Conservation (phyloP, 2,113 vertebrate species). For the Stigmatopora argus region DNA sequence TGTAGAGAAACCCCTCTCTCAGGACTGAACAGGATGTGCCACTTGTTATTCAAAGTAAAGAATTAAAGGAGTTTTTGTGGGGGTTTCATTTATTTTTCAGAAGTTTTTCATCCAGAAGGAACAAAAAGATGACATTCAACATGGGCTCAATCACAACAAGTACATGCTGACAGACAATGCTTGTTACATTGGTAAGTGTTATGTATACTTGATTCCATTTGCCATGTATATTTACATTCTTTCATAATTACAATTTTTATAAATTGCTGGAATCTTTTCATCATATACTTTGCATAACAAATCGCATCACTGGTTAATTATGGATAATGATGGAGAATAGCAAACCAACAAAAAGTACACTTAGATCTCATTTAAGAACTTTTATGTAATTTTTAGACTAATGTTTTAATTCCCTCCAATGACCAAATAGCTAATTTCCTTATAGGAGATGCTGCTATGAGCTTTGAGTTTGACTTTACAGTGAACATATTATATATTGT, state of each 20-base stretch:
- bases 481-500: not conserved
- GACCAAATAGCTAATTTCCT: not conserved
- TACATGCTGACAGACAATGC: slow-evolving; percentile 65
- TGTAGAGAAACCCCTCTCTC: not conserved
- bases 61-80: no score
- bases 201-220: not conserved
- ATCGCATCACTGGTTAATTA: not conserved
- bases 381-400: not conserved
- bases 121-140: slow-evolving; percentile 40
- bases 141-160: slow-evolving; percentile 64
- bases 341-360: not conserved
- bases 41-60: not conserved
- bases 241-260: not conserved
- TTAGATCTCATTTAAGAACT: not conserved
- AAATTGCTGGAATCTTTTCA: not conserved
- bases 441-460: not conserved
- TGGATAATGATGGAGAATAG: not conserved
- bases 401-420: not conserved
- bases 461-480: not conserved
- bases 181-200: slow-evolving; percentile 56
- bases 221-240: not conserved
- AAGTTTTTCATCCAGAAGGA: slow-evolving; percentile 56
- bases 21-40: not conserved
- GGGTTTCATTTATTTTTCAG: slow-evolving; percentile 26
- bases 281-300: not conserved